Evolutionary conservation across 2,888 invertebrate genomes (phyloP).

Genomic region (Dasypogon diadema): DNA sequence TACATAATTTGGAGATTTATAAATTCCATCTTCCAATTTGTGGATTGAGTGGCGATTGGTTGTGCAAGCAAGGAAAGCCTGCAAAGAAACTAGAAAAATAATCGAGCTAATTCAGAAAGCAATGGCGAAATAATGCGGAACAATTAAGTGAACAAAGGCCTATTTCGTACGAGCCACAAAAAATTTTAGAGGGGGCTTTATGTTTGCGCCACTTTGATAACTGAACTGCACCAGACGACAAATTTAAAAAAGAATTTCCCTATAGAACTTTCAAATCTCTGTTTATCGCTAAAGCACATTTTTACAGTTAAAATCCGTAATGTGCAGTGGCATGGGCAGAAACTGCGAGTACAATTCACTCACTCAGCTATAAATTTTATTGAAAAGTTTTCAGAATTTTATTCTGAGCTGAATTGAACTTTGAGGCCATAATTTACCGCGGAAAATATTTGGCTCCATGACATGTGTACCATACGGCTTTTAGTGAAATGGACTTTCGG

Average conservation of each 20-base stretch:
- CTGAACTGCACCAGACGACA: slow-evolving; percentile 47
- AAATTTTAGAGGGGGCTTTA: slow-evolving; percentile 19
- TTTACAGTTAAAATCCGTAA: slow-evolving; percentile 18
- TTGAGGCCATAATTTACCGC: slow-evolving; percentile 45
- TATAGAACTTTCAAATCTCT: slow-evolving; percentile 21
- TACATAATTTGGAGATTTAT: no score
- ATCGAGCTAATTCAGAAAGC: no score
- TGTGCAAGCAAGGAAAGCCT: no score
- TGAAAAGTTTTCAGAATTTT: slow-evolving; percentile 47
- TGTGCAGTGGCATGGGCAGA: background rate
- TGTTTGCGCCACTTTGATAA: slow-evolving; percentile 24
- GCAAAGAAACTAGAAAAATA: no score
- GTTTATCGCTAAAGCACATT: slow-evolving; percentile 29
- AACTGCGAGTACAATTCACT: slow-evolving; percentile 35
- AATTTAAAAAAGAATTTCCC: slow-evolving; percentile 34
- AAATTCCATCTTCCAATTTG: no score
- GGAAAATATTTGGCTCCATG: slow-evolving; percentile 41
- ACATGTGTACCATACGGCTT: slow-evolving; percentile 50
- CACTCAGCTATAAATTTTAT: slow-evolving; percentile 49
- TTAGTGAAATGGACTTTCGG: slow-evolving; percentile 51
- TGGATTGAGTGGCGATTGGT: no score
- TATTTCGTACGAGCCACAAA: background rate
- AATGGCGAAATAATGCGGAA: background rate
- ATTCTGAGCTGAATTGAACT: slow-evolving; percentile 37
- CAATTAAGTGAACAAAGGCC: background rate